Evolutionary conservation across 2,888 invertebrate species (phyloP), one percentile per base, ranked within the genome.

Genomic region (Uloborus plumipes): DNA sequence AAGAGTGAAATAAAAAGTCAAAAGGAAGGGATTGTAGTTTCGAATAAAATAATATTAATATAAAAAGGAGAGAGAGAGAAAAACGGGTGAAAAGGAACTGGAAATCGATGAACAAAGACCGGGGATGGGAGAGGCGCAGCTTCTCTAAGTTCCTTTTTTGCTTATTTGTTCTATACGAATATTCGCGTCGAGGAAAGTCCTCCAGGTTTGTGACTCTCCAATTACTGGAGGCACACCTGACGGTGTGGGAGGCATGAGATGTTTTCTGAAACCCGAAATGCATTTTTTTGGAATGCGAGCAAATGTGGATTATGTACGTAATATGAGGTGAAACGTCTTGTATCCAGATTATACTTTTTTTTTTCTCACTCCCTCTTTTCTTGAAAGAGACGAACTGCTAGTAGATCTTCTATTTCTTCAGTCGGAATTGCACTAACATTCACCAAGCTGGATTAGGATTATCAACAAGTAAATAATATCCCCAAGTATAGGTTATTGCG

Each of bases 151-250:
- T 39, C 39, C 39, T 39, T 39, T 39, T 39, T 26, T 50, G 53
- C 76, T 69, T 69, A 69, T 76, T 69, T 55, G 59, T 66, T 75
- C 58, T 75, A n/a, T n/a, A 50, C 49, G 58, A 51, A 58, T 50
- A 65, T 53, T 58, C 22, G 18, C 16, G 55, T 64, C 62, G 39
- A 67, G 67, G 26, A 59, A 59, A 67, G 66, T 75, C 26, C 73
- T 39, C n/a, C 61, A 66, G 76, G 39, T 39, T 39, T 69, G 47
- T 69, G 69, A 76, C 67, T 76, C 76, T 76, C 76, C 76, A 76
- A 76, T 76, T 76, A 76, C 76, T 69, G 22, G 55, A 67, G 76
- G 53, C 18, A 53, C 69, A 55, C 47, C 61, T 61, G 76, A 72
- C 47, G 65, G 66, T 66, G 49, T 75, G 49, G 55, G 55, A 39